phyloP scores from a whole-genome alignment of 1,140 invertebrate genomes.

The Zaprionus ornatus region DNA sequence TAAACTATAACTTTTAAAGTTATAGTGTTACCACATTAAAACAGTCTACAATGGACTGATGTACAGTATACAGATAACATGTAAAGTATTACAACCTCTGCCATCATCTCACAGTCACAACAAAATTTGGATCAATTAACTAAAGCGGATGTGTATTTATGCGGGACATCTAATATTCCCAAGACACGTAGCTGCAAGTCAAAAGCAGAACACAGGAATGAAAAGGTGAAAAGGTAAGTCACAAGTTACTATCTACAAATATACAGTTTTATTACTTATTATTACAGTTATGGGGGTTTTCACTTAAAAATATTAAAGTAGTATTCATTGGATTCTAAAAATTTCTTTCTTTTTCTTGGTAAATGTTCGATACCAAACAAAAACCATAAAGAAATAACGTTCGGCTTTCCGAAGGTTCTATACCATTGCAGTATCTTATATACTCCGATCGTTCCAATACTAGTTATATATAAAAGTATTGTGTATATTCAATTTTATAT shows the following conservation, averaged over 20 bases:
- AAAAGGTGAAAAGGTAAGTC: constrained; percentile 63
- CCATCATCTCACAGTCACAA: constrained; percentile 67
- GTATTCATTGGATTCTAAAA: no score
- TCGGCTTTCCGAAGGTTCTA: no score
- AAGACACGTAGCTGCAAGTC: not conserved
- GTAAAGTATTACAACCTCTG: constrained; percentile 58
- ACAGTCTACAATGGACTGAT: not conserved
- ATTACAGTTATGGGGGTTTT: no score
- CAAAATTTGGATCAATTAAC: constrained; percentile 67
- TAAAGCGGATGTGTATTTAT: constrained; percentile 51
- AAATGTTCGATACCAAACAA: no score
- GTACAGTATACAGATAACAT: constrained; percentile 30
- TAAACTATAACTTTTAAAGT: not conserved
- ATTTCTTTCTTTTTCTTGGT: no score
- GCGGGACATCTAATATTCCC: constrained; percentile 11
- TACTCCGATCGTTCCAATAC: no score
- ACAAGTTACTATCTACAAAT: not conserved
- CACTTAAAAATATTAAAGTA: no score
- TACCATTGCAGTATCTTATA: no score
- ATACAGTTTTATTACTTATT: no score
- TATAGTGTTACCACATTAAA: not conserved
- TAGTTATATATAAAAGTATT: no score
- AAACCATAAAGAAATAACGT: no score
- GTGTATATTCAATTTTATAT: no score
- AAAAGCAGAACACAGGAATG: constrained; percentile 13